phyloP scores from a whole-genome alignment of 2,113 vertebrate genomes.

The Chionomys nivalis region DNA sequence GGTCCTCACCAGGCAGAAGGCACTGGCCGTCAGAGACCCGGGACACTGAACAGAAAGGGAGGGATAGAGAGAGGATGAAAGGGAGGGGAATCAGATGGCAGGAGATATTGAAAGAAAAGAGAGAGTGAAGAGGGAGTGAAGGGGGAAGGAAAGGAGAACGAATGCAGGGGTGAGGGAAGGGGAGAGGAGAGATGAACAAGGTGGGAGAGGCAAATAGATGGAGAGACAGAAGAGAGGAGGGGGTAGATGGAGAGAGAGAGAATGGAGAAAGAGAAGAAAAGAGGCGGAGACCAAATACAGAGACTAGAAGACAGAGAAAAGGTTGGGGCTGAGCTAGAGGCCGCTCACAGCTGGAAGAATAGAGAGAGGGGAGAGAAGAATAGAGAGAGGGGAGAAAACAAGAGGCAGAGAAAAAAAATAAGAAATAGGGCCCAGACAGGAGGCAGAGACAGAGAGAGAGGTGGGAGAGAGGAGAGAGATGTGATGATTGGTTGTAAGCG shows the following conservation, averaged over 20 bases:
- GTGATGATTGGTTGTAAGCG: background rate
- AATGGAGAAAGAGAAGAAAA: background rate
- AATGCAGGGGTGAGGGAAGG: too few relatives aligned
- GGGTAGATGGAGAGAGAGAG: rapidly evolving
- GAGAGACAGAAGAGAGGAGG: background rate
- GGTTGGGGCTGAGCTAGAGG: too few relatives aligned
- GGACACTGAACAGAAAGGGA: background rate
- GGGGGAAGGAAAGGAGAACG: too few relatives aligned
- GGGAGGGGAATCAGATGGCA: too few relatives aligned
- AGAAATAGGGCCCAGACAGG: background rate
- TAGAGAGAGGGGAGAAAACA: too few relatives aligned
- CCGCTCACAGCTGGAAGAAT: too few relatives aligned
- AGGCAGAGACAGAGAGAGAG: background rate
- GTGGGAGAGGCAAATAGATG: background rate
- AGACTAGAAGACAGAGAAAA: background rate
- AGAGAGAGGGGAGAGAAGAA: background rate
- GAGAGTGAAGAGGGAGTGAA: background rate
- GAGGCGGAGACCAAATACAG: background rate
- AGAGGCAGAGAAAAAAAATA: background rate
- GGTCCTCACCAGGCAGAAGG: background rate
- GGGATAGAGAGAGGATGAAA: too few relatives aligned
- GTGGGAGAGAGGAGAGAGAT: background rate
- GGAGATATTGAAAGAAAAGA: too few relatives aligned
- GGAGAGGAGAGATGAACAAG: background rate
- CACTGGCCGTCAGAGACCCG: background rate